Evolutionary conservation across 2,888 invertebrate genomes (phyloP).

Genomic region (Pyrochroa serraticornis): DNA sequence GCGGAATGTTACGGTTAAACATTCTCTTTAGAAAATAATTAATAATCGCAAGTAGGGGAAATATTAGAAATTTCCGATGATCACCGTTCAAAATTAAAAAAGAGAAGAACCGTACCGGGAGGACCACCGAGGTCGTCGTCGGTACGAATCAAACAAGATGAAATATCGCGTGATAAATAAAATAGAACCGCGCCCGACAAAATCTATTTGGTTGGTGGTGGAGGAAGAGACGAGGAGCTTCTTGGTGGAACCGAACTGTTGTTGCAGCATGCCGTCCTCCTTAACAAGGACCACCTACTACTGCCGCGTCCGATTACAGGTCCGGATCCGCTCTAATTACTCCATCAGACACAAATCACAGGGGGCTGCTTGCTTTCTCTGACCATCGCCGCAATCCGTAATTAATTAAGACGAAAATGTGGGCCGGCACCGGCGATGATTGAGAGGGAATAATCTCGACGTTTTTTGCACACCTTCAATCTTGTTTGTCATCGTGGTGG

Average conservation of each 20-base stretch:
- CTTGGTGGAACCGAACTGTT: constrained; percentile 11
- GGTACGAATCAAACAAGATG: constrained; percentile 35
- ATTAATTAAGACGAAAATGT: constrained; percentile 25
- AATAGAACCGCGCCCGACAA: constrained; percentile 30
- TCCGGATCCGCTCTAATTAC: constrained; percentile 41
- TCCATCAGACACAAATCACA: constrained; percentile 39
- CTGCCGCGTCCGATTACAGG: constrained; percentile 39
- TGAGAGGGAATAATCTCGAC: constrained; percentile 9
- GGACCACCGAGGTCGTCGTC: constrained; percentile 30
- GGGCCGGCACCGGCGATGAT: constrained; percentile 12
- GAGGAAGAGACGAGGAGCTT: constrained; percentile 6
- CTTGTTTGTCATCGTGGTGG: constrained; percentile 34
- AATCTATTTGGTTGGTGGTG: constrained; percentile 14
- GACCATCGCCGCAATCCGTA: constrained; percentile 7
- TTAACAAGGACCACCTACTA: constrained; percentile 43
- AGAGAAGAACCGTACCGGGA: constrained; percentile 5
- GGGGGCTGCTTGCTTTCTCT: constrained; percentile 5
- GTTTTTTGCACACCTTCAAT: constrained; percentile 18
- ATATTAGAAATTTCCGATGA: constrained; percentile 18
- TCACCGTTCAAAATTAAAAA: constrained; percentile 4
- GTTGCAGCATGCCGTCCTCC: constrained; percentile 21
- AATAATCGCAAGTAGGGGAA: constrained; percentile 14
- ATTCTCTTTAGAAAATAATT: constrained; percentile 17
- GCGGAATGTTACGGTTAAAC: constrained; percentile 18
- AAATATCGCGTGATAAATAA: constrained; percentile 38